phyloP scores from a whole-genome alignment of 2,797 vertebrate species.

The Chloroceryle amazona region DNA sequence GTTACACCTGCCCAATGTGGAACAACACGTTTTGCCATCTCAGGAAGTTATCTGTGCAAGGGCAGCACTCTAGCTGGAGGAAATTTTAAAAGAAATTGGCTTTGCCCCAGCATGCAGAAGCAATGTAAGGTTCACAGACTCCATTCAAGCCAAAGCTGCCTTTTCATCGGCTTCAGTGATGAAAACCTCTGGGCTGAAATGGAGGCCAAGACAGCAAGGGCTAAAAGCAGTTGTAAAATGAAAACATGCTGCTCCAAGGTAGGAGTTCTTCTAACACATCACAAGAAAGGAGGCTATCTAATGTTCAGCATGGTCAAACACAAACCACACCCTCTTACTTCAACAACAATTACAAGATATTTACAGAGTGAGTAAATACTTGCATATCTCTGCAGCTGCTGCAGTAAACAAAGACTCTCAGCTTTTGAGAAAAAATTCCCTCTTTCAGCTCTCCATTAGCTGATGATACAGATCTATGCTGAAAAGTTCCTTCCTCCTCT shows the following conservation, averaged over 20 bases:
- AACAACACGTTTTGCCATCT: background rate
- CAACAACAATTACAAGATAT: background rate
- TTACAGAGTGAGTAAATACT: background rate
- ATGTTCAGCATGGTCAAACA: background rate
- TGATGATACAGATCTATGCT: background rate
- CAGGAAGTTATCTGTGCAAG: background rate
- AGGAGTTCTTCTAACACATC: background rate
- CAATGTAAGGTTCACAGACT: background rate
- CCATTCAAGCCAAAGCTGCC: background rate
- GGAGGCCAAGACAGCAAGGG: background rate
- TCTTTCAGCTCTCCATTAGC: background rate
- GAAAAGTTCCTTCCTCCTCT: background rate
- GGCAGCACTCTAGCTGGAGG: background rate
- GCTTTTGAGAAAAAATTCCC: background rate
- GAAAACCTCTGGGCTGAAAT: background rate
- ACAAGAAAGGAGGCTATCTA: background rate
- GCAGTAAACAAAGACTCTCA: background rate
- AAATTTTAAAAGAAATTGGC: background rate
- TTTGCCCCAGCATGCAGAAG: background rate
- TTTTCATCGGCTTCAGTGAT: background rate
- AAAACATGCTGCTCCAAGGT: background rate
- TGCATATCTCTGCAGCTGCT: background rate
- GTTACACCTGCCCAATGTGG: background rate
- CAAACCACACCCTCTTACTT: background rate
- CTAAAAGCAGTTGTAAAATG: background rate